Base-by-base conservation (phyloP, 2,797 vertebrate species). In the Graptemys geographica region DNA sequence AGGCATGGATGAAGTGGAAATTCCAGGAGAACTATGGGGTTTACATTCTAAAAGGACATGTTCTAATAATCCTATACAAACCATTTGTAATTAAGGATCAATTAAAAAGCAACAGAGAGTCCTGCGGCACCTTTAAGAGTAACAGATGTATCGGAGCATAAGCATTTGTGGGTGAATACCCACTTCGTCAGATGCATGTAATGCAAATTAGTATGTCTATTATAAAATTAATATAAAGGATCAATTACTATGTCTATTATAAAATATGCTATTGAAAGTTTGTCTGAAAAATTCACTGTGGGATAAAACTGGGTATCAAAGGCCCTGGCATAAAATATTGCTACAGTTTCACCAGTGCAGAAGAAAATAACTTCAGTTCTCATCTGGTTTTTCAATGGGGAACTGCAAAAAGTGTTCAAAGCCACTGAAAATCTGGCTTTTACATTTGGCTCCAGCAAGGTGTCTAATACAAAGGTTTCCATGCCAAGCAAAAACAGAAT, bases 401-500 rank as follows among this genome's bases (percentile, higher is more conserved):
- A 89, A 28, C 55, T 91, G 65, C 31, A 90, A 69, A 89, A 94
- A 85, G 44, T 15, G 65, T 95, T 95, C 86, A 92, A 94, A 92
- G 83, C 69, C 47, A 85, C 74, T 90, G 51, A 95, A 93, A 95
- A 65, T 76, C 94, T 80, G 51, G 47, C 79, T 96, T 95, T 93
- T 92, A 74, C 80, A 81, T 85, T 80, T 94, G 94, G 83, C 92
- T 96, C 90, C 53, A 57, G 88, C 55, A 96, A 90, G 47, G 91
- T 92, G 49, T 65, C 92, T 78, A 83, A 90, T 31, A 96, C 79
- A 88, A 94, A 92, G 69, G 21, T 57, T 97, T 96, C 90, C 59
- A 82, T 90, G 90, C 81, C 94, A 96, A 92, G 90, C 53, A 94
- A 92, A 96, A 96, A 81, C 91, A 92, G 69, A 96, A 96, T 97